Conservation (phyloP, 37 sponge, comb jelly and placozoan species). For the Cladorhizidae sp. region DNA sequence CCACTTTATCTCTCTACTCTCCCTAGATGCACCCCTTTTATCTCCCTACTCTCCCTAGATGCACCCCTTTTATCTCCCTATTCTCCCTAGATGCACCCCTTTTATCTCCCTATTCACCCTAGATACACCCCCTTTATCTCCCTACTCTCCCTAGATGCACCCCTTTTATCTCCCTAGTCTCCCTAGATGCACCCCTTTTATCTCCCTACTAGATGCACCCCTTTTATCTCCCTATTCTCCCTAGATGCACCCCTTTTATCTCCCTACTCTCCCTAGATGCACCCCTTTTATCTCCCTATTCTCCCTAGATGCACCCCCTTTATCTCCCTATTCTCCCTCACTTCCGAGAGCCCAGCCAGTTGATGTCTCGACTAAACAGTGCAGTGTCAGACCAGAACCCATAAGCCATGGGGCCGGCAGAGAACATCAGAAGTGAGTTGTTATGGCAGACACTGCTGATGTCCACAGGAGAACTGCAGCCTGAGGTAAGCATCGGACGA, state of each 20-base stretch:
- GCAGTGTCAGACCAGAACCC: slow-evolving; percentile 61
- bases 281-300: background rate
- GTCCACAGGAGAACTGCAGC: slow-evolving; percentile 67
- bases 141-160: no score
- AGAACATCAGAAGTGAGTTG: slow-evolving; percentile 64
- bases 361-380: slow-evolving; percentile 29
- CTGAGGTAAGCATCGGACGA: no score
- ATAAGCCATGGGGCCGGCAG: slow-evolving; percentile 65
- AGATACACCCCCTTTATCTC: background rate
- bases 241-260: background rate
- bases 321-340: background rate
- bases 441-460: slow-evolving; percentile 62
- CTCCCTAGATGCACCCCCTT: background rate
- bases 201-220: no score
- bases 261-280: background rate
- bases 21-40: no score
- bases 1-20: background rate
- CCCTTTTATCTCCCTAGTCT: background rate
- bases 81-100: no score
- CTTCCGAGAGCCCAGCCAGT: slow-evolving; percentile 18
- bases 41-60: background rate
- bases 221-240: background rate
- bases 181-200: no score
- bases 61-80: no score
- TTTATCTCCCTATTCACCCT: background rate